Conservation (phyloP, 2,797 vertebrate genomes). For the Gambusia yucatana region DNA sequence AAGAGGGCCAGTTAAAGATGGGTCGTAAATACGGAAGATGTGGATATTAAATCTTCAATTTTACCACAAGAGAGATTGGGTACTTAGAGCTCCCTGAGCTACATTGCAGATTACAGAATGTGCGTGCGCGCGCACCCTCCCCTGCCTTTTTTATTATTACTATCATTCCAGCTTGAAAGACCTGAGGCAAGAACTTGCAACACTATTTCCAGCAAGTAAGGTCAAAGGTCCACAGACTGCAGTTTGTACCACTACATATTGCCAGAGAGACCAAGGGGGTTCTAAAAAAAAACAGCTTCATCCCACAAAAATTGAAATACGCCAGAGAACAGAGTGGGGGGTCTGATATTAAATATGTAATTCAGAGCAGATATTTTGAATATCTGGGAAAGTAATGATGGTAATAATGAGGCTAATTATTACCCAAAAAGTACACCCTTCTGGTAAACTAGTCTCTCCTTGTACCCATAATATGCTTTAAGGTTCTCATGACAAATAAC, state of each 20-base stretch:
- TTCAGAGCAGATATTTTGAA: slow-evolving; percentile 3
- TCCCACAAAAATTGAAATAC: slow-evolving; percentile 11
- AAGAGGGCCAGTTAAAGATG: not conserved
- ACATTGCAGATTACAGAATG: slow-evolving; percentile 6
- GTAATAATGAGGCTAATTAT: slow-evolving; percentile 1
- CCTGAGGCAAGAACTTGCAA: slow-evolving; percentile 40
- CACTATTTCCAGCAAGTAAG: slow-evolving; percentile 32
- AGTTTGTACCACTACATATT: slow-evolving; percentile 29
- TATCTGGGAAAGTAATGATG: not conserved
- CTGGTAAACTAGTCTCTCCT: slow-evolving; percentile 35
- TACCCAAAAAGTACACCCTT: slow-evolving; percentile 20
- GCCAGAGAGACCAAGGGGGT: slow-evolving; percentile 28
- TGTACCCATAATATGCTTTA: slow-evolving; percentile 17
- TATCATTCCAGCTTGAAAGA: slow-evolving; percentile 33
- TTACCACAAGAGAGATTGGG: slow-evolving; percentile 18
- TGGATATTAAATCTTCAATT: not conserved
- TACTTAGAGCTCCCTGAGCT: slow-evolving; percentile 15
- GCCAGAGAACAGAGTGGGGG: slow-evolving; percentile 14
- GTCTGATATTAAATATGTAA: slow-evolving; percentile 24
- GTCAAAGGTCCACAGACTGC: slow-evolving; percentile 44
- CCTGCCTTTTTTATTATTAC: slow-evolving; percentile 12
- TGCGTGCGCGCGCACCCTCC: not conserved
- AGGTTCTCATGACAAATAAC: slow-evolving; percentile 39
- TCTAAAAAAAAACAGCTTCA: slow-evolving; percentile 17
- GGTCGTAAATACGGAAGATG: slow-evolving; percentile 8